A percentile compares a stretch with the other conserved stretches of the same genome.
phyloP scores from a whole-genome alignment of 2,113 vertebrate species.

The Rhinolophus sinicus region DNA sequence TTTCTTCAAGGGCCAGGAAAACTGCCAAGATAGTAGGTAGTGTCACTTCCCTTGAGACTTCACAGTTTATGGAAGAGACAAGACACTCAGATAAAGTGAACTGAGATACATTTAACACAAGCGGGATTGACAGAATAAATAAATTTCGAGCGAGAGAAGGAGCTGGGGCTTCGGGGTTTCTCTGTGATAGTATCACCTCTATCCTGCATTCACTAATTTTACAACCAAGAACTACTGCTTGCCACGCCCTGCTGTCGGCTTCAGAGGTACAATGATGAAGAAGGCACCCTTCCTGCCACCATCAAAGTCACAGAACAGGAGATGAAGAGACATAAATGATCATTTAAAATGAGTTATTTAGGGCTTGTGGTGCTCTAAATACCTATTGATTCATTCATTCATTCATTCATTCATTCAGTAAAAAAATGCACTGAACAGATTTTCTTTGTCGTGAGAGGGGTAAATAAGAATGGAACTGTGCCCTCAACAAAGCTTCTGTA shows the following conservation, averaged over 20 bases:
- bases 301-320: not conserved
- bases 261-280: accelerated
- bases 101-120: not conserved
- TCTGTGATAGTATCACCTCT: not conserved
- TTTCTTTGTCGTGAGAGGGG: not conserved
- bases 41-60: not conserved
- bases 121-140: constrained; percentile 13
- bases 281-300: not conserved
- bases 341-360: not conserved
- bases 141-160: not conserved
- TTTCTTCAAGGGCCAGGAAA: not conserved
- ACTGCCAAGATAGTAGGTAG: not conserved
- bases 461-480: not conserved
- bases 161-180: not conserved
- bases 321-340: not conserved
- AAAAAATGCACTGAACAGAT: not conserved
- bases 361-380: not conserved
- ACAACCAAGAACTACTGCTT: not conserved
- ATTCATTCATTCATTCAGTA: not conserved
- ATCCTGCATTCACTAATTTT: not conserved
- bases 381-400: not conserved
- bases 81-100: not conserved
- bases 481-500: not conserved
- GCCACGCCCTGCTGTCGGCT: accelerated
- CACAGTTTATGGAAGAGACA: not conserved